phyloP scores from a whole-genome alignment of 2,888 invertebrate species.

The Iselma pallidipennis region DNA sequence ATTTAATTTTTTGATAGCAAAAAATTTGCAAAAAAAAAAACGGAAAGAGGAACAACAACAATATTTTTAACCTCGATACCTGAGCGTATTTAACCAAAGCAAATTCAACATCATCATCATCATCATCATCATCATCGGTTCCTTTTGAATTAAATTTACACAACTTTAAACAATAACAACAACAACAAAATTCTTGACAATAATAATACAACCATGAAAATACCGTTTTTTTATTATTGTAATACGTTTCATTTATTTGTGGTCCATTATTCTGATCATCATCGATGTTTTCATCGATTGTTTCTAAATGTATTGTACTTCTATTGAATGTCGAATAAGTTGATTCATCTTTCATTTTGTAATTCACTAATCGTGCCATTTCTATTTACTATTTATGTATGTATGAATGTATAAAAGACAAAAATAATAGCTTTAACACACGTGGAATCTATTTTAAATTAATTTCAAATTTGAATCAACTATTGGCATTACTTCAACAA shows the following conservation, averaged over 20 bases:
- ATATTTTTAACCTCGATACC: slow-evolving; percentile 27
- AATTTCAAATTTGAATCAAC: no score
- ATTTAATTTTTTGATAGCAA: no score
- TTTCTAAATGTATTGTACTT: slow-evolving; percentile 18
- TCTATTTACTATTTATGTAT: neutral
- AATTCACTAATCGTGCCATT: slow-evolving; percentile 38
- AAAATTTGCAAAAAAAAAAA: no score
- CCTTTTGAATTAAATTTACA: slow-evolving; percentile 27
- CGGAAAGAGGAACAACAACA: neutral
- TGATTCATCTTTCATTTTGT: slow-evolving; percentile 35
- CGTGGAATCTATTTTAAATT: neutral
- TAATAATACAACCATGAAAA: neutral
- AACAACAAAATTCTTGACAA: slow-evolving; percentile 9
- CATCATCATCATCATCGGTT: slow-evolving; percentile 40
- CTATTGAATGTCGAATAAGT: slow-evolving; percentile 34
- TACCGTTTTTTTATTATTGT: neutral
- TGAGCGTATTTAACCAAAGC: slow-evolving; percentile 36
- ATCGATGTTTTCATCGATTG: slow-evolving; percentile 20
- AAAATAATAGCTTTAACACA: neutral
- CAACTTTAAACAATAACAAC: slow-evolving; percentile 29
- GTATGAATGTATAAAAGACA: no score
- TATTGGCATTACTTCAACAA: neutral
- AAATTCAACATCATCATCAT: slow-evolving; percentile 41
- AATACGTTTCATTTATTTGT: neutral
- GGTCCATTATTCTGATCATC: neutral